Percentiles rank a stretch among this genome's conserved stretches.
Conservation (phyloP, 2,797 vertebrate species). For the Microctenopoma steveboyesi region DNA sequence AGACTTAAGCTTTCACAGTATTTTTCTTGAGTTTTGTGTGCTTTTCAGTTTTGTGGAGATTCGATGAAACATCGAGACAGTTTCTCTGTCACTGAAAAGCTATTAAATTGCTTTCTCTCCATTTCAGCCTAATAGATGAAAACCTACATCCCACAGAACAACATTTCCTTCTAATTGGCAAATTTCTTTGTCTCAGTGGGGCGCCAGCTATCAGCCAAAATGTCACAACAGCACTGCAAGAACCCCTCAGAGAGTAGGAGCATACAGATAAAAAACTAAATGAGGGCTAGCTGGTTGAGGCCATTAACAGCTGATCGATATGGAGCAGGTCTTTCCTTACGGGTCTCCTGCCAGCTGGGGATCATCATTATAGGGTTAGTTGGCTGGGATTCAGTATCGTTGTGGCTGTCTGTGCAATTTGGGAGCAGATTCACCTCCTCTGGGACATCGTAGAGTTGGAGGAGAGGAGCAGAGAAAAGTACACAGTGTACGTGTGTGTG, state of each 20-base stretch:
- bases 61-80: constrained; percentile 33
- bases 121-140: constrained; percentile 29
- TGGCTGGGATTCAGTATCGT: constrained; percentile 27
- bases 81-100: constrained; percentile 14
- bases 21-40: constrained; percentile 6
- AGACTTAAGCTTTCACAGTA: background rate
- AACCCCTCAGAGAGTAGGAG: constrained; percentile 7
- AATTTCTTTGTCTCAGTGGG: background rate
- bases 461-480: constrained; percentile 21
- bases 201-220: background rate
- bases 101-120: constrained; percentile 26
- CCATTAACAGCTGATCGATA: constrained; percentile 31
- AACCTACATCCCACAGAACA: constrained; percentile 20
- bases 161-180: constrained; percentile 20
- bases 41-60: constrained; percentile 18
- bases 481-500: background rate
- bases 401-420: constrained; percentile 49
- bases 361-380: constrained; percentile 25
- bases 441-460: constrained; percentile 21
- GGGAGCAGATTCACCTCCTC: constrained; percentile 30
- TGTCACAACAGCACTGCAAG: constrained; percentile 1
- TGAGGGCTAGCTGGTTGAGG: background rate
- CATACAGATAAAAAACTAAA: constrained; percentile 2
- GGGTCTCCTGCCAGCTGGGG: constrained; percentile 21
- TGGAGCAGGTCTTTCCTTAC: constrained; percentile 20